phyloP scores from a whole-genome alignment of 1,140 invertebrate species.

The Hyposmocoma kahamanoa region DNA sequence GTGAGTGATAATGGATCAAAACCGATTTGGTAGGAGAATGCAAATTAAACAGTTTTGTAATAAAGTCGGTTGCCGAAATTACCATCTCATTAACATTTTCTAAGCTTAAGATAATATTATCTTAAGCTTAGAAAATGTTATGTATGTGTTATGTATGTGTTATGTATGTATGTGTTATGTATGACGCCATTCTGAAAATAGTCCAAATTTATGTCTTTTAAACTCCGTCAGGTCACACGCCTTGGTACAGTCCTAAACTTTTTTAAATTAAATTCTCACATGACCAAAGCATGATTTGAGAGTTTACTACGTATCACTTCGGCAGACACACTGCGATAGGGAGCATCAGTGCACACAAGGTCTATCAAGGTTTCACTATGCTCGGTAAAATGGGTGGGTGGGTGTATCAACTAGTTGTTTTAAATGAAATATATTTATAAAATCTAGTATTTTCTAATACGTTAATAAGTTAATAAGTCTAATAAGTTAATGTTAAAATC shows the following conservation, averaged over 20 bases:
- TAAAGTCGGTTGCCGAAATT: not conserved
- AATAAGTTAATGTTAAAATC: constrained; percentile 2
- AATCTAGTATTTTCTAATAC: not conserved
- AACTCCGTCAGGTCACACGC: not conserved
- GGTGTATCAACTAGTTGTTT: not conserved
- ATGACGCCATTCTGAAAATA: not conserved
- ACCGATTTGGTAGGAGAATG: constrained; percentile 2
- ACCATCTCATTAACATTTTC: not conserved
- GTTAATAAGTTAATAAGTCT: not conserved
- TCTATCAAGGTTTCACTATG: constrained; percentile 4
- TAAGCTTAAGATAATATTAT: not conserved
- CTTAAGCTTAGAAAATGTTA: too few species aligned
- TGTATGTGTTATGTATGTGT: too few species aligned
- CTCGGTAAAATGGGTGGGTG: constrained; percentile 1
- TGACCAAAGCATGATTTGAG: constrained; percentile 3
- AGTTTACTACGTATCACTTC: constrained; percentile 2
- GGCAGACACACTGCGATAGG: not conserved
- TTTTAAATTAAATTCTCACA: constrained; percentile 6
- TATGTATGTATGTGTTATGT: not conserved
- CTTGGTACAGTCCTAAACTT: not conserved
- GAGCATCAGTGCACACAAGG: constrained; percentile 5
- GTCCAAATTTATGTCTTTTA: constrained; percentile 1
- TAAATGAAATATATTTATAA: constrained; percentile 2
- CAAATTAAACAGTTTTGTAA: not conserved
- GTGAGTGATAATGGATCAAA: not conserved